Evolutionary conservation across 2,797 vertebrate genomes (phyloP), one percentile per base, ranked within the genome.

Genomic region (Anabas testudineus): DNA sequence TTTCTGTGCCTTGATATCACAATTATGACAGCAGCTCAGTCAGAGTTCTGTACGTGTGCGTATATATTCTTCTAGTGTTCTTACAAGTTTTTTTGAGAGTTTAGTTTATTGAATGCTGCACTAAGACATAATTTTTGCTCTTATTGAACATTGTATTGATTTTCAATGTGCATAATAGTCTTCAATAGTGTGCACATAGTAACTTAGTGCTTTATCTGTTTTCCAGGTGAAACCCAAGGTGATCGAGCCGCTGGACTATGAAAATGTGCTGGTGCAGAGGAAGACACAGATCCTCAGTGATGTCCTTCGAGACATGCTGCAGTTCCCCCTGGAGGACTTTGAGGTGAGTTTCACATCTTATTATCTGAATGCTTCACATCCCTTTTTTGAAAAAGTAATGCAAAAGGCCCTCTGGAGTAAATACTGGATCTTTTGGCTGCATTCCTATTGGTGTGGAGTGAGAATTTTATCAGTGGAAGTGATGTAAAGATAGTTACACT

Each of bases 281-380:
- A 99, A 98, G 90, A 99, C 97, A 0, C 98, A 99, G 90, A 99
- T 99, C 83, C 93, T 98, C 87, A 98, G 98, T 1, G 98, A 99
- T 92, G 94, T 94, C 74, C 93, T 99, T 65, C 85, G 98, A 82
- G 98, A 99, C 83, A 97, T 99, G 97, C 93, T 99, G 36, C 95
- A 99, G 90, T 99, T 99, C 76, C 98, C 98, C 16, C 93, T 96
- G 52, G 98, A 99, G 88, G 98, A 99, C 91, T 99, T 99, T 68
- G 96, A 97, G 95, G 98, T 98, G 88, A 90, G 83, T 81, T 62
- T 68, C 19, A 39, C 22, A 36, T 28, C 7, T 12, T 12, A 39
- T 46, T 30, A 3, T 10, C 19, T 10, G 37, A 55, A 48, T 10
- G 2, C 0, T 2, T 49, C 43, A 15, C n/a, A 34, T 45, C 14